Base-by-base conservation (phyloP, 2,888 invertebrate genomes). In the Apoderus coryli region DNA sequence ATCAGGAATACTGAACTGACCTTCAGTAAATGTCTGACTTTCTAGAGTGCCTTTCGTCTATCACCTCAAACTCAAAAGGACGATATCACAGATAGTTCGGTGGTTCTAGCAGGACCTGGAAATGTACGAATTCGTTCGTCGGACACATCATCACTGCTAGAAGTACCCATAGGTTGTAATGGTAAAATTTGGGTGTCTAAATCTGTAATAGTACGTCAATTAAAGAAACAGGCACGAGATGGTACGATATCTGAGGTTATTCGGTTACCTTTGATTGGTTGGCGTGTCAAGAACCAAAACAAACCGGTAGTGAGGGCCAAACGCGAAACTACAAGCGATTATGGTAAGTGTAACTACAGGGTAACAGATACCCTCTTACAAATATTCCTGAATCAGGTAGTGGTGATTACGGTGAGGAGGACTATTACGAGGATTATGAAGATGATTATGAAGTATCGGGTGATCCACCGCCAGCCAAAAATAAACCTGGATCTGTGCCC, bases 161-260 rank as follows among this genome's bases (percentile, higher is more conserved):
- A 65, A 46, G 64, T 67, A 1, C 60, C 78, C 65, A 77, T 82
- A 33, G 85, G 84, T 3, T 85, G 85, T 54, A 74, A 74, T 27
- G 73, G 72, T 25, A 67, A 67, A 39, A 59, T 82, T 14, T 74
- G 76, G 69, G 57, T 64, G n/a, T 66, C 71, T 28, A 72, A 76
- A 45, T 64, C 67, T 22, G 63, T 72, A 14, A 56, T 76, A 9
- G 65, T 82, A n/a, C 69, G 72, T 16, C 70, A 72, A 16, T 54
- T 81, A 7, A 67, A 77, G 36, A 69, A 72, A 28, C 73, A 77
- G 43, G 67, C 79, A 0, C 63, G 67, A 3, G 79, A 79, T 47
- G 82, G 82, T 1, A 74, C 74, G 1, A 61, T 85, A 31, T 63
- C 74, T 11, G 71, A 75, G 48, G 66, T 76, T 7, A 49, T 80